A percentile compares a stretch with the other conserved stretches of the same genome.
Evolutionary conservation across 2,797 vertebrate genomes (phyloP).

Genomic region (Cygnus olor): DNA sequence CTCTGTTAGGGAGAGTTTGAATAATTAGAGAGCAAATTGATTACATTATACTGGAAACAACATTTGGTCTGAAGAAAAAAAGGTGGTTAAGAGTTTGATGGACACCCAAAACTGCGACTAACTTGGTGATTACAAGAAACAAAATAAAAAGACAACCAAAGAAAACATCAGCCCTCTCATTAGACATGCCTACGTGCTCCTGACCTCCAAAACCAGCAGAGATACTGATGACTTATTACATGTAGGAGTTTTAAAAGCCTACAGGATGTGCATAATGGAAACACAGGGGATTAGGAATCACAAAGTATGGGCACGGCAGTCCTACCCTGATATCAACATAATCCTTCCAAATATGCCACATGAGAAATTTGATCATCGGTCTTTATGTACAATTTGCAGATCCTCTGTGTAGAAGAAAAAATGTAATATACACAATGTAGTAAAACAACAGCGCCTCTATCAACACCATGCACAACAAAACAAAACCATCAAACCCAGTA

Average conservation of each 20-base stretch:
- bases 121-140: neutral
- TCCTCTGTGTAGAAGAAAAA: neutral
- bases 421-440: accelerated
- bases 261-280: neutral
- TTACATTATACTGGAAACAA: neutral
- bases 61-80: neutral
- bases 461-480: neutral
- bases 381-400: neutral
- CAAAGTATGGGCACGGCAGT: neutral
- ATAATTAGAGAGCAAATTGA: neutral
- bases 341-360: neutral
- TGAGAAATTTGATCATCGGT: neutral
- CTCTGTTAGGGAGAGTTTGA: neutral
- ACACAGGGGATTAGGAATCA: neutral
- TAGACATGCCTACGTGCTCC: neutral
- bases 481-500: neutral
- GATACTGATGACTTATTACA: neutral
- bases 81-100: neutral
- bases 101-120: neutral
- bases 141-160: neutral
- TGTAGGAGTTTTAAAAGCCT: neutral
- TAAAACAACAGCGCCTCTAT: neutral
- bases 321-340: neutral
- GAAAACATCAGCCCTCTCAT: neutral
- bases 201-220: neutral